phyloP scores from a whole-genome alignment of 2,888 invertebrate species.

The Scaptomyza tumidula region DNA sequence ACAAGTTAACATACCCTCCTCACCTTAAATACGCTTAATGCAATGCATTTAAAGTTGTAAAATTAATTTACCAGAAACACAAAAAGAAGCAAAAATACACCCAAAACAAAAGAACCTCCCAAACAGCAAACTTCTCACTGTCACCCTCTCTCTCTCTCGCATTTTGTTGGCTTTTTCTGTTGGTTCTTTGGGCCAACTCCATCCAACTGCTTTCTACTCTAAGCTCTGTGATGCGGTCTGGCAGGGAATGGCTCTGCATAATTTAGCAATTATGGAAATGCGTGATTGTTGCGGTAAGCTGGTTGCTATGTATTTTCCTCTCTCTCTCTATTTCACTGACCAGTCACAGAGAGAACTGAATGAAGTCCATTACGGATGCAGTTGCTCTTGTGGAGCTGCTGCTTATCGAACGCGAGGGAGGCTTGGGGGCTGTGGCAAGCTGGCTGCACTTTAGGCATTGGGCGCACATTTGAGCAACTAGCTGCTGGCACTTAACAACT shows the following conservation, averaged over 20 bases:
- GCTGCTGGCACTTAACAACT: slow-evolving; percentile 82
- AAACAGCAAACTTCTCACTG: slow-evolving; percentile 67
- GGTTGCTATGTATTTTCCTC: slow-evolving; percentile 12
- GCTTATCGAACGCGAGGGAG: slow-evolving; percentile 52
- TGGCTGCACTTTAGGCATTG: slow-evolving; percentile 63
- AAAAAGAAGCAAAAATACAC: slow-evolving; percentile 12
- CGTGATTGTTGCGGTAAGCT: slow-evolving; percentile 44
- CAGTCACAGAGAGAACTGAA: slow-evolving; percentile 34
- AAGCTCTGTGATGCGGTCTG: slow-evolving; percentile 34
- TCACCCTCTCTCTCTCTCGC: slow-evolving; percentile 16
- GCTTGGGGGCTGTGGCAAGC: not conserved
- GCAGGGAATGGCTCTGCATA: slow-evolving; percentile 61
- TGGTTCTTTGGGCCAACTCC: not conserved
- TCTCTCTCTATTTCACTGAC: slow-evolving; percentile 13
- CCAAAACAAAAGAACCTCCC: slow-evolving; percentile 61
- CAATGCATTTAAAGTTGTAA: slow-evolving; percentile 52
- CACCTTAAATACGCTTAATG: slow-evolving; percentile 5
- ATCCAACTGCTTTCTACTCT: slow-evolving; percentile 29
- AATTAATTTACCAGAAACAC: slow-evolving; percentile 77
- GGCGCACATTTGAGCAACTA: slow-evolving; percentile 63
- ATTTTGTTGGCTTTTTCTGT: not conserved
- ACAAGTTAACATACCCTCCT: slow-evolving; percentile 6
- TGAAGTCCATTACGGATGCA: slow-evolving; percentile 67
- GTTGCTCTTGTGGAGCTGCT: slow-evolving; percentile 33
- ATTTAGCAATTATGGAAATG: slow-evolving; percentile 79